Base-by-base conservation (phyloP, 2,888 invertebrate genomes). In the Calliscelio sp. region DNA sequence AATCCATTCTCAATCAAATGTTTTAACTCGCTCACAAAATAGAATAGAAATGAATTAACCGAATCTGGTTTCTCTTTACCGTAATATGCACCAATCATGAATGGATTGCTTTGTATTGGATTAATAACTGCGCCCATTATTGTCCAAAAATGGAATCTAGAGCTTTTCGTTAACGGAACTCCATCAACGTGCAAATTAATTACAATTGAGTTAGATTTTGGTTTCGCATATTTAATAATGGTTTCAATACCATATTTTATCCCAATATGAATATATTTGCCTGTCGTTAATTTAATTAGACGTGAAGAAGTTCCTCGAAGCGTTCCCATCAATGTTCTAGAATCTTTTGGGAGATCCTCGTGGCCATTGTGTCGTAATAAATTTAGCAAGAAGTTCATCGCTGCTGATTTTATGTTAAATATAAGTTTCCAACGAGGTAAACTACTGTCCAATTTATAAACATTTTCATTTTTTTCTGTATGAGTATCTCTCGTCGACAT, bases 11-110 rank as follows among this genome's bases (percentile, higher is more conserved):
- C 6, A 1, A 57, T 57, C 18, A 57, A 35, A 57, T 57, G 57
- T 35, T 35, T 57, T 18, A 57, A 35, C 20, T 35, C 57, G 11
- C 57, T 57, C 0, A 57, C 57, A 18, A 57, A 57, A n/a, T 57
- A 57, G 18, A 57, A 57, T 35, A 57, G 11, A 28, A 57, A 57
- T 18, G n/a, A n/a, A 35, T 57, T 57, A 57, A 25, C 28, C 3
- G 4, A 16, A 55, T 28, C 25, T n/a, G 53, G 53, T 55, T 55
- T 55, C 0, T 55, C n/a, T n/a, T 55, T 25, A 16, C 53, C 53
- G 28, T 55, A 55, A 55, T 55, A 55, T 3, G 28, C 10, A 55
- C 53, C 53, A 25, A 55, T 55, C 16, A 55, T 16, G 28, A 55
- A 55, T 2, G 53, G 53, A 28, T 55, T 55, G 16, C 53, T 55